These are phyloP conservation scores for Acridotheres tristis DNA, from an alignment of 2,797 vertebrate genomes.

Conservation along the genomic window DNA sequence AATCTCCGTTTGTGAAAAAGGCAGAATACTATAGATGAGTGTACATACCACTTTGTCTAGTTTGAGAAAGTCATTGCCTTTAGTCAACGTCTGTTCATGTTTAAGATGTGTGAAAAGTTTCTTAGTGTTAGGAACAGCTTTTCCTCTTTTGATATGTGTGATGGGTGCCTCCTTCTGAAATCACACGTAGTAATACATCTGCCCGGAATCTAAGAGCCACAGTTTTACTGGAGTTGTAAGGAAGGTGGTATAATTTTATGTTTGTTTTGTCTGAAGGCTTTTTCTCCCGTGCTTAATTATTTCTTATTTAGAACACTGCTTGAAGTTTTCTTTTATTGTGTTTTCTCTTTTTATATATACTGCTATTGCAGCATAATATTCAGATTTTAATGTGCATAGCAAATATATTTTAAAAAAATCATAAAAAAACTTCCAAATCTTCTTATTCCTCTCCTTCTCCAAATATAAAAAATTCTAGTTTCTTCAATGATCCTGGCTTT, in stretches of 20 bases:
- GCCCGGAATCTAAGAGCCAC: background rate
- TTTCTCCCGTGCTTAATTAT: background rate
- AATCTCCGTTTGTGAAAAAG: background rate
- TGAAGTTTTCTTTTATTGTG: conserved; percentile 7
- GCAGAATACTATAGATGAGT: background rate
- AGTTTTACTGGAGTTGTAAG: conserved; percentile 11
- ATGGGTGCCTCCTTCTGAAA: background rate
- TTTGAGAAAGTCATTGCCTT: background rate
- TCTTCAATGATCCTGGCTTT: background rate
- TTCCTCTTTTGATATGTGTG: background rate
- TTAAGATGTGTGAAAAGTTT: conserved; percentile 58
- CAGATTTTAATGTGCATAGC: background rate
- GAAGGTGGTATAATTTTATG: conserved; percentile 32
- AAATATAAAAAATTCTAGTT: background rate
- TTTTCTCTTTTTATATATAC: conserved; percentile 32
- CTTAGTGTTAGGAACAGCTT: conserved; percentile 41
- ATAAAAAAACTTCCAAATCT: background rate
- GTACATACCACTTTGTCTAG: background rate
- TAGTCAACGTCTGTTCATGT: conserved; percentile 20
- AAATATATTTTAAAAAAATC: conserved; percentile 6
- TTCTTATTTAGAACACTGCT: conserved; percentile 32
- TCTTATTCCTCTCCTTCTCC: background rate
- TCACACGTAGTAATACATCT: conserved; percentile 14
- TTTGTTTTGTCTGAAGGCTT: conserved; percentile 27
- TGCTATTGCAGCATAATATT: conserved; percentile 1